Evolutionary conservation across 2,113 vertebrate genomes (phyloP), one percentile per base, ranked within the genome.

Genomic region (Poicephalus gulielmi): DNA sequence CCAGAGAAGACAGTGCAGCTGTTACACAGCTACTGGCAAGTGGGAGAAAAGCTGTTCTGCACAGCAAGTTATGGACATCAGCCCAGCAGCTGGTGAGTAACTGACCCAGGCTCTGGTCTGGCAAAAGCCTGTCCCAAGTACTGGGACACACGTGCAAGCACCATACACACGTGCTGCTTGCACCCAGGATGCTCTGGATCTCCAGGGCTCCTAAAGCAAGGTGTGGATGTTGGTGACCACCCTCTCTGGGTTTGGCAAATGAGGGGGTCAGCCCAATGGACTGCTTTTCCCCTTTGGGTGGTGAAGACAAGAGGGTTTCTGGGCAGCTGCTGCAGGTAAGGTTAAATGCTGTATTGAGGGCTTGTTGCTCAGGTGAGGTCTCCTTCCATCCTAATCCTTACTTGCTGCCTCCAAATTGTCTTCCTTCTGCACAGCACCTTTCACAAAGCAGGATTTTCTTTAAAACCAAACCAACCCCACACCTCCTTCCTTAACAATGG

Each of bases 21-120:
- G 87, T 49, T 75, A 88, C 87, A 30, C 46, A 69, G 37, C 88
- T 39, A 44, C 10, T 13, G 77, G 89, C 57, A 85, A 0, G 2
- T 6, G 68, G 44, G 49, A 84, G 57, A 91, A 84, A 77, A 81
- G 44, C 2, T 67, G 85, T 37, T 79, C 41, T 43, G 35, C 70
- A 37, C 15, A 43, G 62, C 33, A 78, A 50, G 59, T n/a, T 63
- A 75, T 0, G 2, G 44, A 81, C 63, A 92, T 70, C 46, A 86
- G 91, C 92, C 57, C 49, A 86, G 74, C 84, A 92, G 74, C 87
- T 82, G 75, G 83, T 50, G 85, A 86, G 66, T n/a, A 68, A 78
- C 28, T 16, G 73, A 70, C n/a, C 73, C 22, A 4, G 75, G 90
- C 63, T 49, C 8, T 17, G 50, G 37, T 24, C 73, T 69, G 69